Base-by-base conservation (phyloP, 2,888 invertebrate genomes). In the Scaptomyza tumidula region DNA sequence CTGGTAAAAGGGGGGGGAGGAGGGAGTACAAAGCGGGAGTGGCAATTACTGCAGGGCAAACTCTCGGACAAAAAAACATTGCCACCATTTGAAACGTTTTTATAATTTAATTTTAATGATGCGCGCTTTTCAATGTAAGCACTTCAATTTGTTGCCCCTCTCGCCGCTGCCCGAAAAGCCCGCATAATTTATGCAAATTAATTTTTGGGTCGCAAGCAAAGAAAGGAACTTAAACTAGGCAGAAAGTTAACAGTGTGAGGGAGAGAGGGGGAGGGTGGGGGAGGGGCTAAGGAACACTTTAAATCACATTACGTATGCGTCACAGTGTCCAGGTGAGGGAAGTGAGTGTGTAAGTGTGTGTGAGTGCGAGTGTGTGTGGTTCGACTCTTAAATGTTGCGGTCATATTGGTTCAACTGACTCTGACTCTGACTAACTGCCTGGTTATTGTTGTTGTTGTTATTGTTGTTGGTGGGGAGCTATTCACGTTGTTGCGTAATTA, bases 111-210 rank as follows among this genome's bases (percentile, higher is more conserved):
- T 85, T 79, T 76, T 76, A 83, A 80, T 83, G 75, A 70, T 63
- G 80, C 69, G 69, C 72, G 73, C 59, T 65, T 73, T 62, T 49
- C 77, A 72, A 72, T 75, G 72, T 67, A 71, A 75, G 74, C 71
- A 73, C 73, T 70, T 61, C 59, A 63, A 73, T 70, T 73, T 69
- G 63, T 43, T 46, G 60, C 52, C 27, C 33, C 16, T 2, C 33
- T 16, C 16, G 6, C 35, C 29, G 39, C 16, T 14, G 24, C 24
- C 16, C 41, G 11, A 13, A 27, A 19, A 27, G 14, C 52, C 54
- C 45, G 60, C 78, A 78, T 70, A 81, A 87, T 85, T 77, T 85
- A 87, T 83, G 83, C 80, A 87, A 83, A 87, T 83, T 75, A 80
- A 80, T 76, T 76, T 70, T 71, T 24, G 3, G n/a, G 0, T 6